Base-by-base conservation (phyloP, 1,140 invertebrate genomes). In the Zaprionus camerounensis region DNA sequence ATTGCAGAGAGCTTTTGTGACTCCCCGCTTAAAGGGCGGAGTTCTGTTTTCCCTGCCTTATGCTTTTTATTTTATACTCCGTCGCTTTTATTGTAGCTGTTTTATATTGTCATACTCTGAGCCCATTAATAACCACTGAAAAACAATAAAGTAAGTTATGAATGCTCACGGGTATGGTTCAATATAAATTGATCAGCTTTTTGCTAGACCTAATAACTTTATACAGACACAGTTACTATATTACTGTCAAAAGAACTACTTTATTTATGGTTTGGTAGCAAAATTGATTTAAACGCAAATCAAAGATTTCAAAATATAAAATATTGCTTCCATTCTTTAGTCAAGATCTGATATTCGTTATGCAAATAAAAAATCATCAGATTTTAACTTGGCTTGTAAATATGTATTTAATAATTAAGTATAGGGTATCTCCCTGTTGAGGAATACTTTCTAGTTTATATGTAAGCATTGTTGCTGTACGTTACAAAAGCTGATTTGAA, bases 401-500 rank as follows among this genome's bases (percentile, higher is more conserved):
- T 28, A 17, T 17, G n/a, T 46, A 7, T 17, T 17, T 46, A 9
- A 17, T 46, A 17, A 17, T 46, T 9, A 38, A 5, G n/a, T 46
- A 9, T 17, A 46, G 41, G 41, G 41, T 20, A 17, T 17, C n/a
- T 17, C 41, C 2, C 6, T 46, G 2, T 9, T 7, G n/a, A 46
- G 41, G 6, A 5, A 5, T 46, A 17, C 7, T 46, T 46, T 46
- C n/a, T 17, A 9, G 7, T 56, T 20, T 34, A 34, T 26, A 17
- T 22, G 22, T 49, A 57, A 41, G 36, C 66, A 24, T 72, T 68
- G 2, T 70, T 80, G 58, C 68, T 63, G 78, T 77, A 69, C 71
- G 68, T 78, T 85, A 85, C 75, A 58, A 85, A 81, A 78, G 78
- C 77, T 76, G 85, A 90, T 87, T 80, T 66, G 78, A 88, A 87